Conservation (phyloP, 1,140 invertebrate genomes). For the Lutraria rhynchaena region DNA sequence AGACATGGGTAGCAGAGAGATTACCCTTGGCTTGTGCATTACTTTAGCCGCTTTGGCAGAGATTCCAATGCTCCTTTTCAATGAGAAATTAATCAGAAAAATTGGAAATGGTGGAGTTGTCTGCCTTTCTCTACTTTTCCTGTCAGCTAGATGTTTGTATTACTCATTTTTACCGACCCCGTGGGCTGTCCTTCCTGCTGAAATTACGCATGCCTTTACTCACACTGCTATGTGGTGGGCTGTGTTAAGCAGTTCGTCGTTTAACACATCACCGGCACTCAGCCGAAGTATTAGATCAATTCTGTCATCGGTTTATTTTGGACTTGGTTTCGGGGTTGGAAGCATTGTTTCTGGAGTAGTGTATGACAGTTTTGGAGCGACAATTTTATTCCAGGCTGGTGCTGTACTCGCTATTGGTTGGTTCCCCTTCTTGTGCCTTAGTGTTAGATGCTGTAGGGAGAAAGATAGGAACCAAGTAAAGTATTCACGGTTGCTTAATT, state of each 20-base stretch:
- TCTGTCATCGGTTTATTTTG: conserved; percentile 77
- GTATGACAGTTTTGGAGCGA: conserved; percentile 69
- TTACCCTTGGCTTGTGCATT: conserved; percentile 75
- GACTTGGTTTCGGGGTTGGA: conserved; percentile 75
- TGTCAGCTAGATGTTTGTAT: conserved; percentile 69
- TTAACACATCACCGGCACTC: conserved; percentile 73
- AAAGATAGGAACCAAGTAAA: conserved; percentile 68
- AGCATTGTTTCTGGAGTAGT: conserved; percentile 74
- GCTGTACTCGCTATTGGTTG: conserved; percentile 69
- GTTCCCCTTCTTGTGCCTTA: conserved; percentile 71
- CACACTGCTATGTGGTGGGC: conserved; percentile 79
- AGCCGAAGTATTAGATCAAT: conserved; percentile 76
- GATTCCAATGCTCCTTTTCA: conserved; percentile 76
- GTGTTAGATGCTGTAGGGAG: conserved; percentile 72
- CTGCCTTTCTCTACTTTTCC: conserved; percentile 66
- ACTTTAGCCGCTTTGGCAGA: conserved; percentile 73
- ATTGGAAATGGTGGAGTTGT: conserved; percentile 72
- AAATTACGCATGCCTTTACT: conserved; percentile 76
- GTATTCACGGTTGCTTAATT: conserved; percentile 73
- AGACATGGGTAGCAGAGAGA: conserved; percentile 75
- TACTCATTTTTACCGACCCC: conserved; percentile 76
- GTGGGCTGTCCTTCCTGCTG: conserved; percentile 76
- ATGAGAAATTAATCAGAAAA: conserved; percentile 69
- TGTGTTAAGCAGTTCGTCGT: conserved; percentile 75
- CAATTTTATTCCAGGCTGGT: conserved; percentile 71